phyloP scores from a whole-genome alignment of 2,797 vertebrate species.

The Picus viridis region DNA sequence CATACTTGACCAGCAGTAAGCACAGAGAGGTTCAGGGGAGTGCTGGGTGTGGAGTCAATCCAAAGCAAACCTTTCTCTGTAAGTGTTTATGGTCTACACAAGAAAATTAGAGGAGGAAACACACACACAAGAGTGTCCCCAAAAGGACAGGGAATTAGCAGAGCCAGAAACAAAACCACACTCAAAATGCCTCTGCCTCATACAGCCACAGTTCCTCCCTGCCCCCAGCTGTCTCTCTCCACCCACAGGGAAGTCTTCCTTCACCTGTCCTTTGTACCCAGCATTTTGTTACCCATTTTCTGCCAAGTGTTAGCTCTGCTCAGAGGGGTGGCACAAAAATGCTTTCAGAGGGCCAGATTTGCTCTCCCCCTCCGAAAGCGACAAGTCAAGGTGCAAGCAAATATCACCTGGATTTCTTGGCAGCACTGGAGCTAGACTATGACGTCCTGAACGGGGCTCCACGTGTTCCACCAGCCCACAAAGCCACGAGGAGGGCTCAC shows the following conservation, averaged over 20 bases:
- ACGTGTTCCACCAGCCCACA: not conserved
- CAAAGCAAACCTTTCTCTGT: not conserved
- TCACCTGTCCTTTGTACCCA: not conserved
- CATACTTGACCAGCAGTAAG: not conserved
- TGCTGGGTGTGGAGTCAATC: not conserved
- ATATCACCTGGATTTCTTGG: conserved; percentile 4
- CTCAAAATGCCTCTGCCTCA: not conserved
- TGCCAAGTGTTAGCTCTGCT: not conserved
- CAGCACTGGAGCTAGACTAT: not conserved
- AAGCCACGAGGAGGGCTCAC: not conserved
- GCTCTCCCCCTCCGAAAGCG: not conserved
- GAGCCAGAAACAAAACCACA: not conserved
- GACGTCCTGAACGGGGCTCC: not conserved
- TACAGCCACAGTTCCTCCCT: not conserved
- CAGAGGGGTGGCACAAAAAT: not conserved
- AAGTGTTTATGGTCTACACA: not conserved
- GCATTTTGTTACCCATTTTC: not conserved
- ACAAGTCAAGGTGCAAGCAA: not conserved
- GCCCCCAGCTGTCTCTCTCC: not conserved
- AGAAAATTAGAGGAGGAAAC: not conserved
- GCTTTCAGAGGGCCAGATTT: not conserved
- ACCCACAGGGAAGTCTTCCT: not conserved
- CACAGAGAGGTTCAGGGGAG: not conserved
- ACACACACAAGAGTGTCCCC: not conserved
- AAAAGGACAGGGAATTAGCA: not conserved